phyloP scores from a whole-genome alignment of 1,140 invertebrate species.

The Cotesia chilonis region DNA sequence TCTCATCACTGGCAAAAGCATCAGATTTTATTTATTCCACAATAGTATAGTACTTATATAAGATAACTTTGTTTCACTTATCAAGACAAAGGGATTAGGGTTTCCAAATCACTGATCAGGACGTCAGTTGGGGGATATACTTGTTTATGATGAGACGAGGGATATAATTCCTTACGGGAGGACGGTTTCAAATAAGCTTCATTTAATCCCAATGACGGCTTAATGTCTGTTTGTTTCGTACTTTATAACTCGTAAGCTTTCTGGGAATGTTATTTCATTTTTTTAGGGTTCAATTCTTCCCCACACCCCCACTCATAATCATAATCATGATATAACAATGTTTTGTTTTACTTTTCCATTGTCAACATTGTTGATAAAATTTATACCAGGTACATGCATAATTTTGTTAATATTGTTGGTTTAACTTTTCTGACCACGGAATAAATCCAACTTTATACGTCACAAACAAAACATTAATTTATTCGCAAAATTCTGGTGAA shows the following conservation, averaged over 20 bases:
- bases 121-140: conserved; percentile 13
- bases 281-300: background rate
- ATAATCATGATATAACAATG: too few species aligned
- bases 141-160: conserved; percentile 1
- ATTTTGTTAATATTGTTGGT: too few species aligned
- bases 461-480: conserved; percentile 11
- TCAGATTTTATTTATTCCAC: conserved; percentile 15
- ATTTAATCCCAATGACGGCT: conserved; percentile 32
- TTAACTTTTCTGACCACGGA: too few species aligned
- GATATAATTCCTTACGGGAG: background rate
- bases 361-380: too few species aligned
- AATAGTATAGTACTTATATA: background rate
- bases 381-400: too few species aligned
- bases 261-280: background rate
- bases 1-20: too few species aligned
- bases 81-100: conserved; percentile 54
- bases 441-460: too few species aligned
- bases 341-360: too few species aligned
- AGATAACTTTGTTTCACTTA: conserved; percentile 51
- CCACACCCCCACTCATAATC: background rate
- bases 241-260: background rate
- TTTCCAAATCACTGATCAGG: conserved; percentile 52
- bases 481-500: background rate
- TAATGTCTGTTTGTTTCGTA: conserved; percentile 32
- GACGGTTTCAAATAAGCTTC: conserved; percentile 22